Evolutionary conservation across 2,888 invertebrate species (phyloP).

Genomic region (Dusona sp.): DNA sequence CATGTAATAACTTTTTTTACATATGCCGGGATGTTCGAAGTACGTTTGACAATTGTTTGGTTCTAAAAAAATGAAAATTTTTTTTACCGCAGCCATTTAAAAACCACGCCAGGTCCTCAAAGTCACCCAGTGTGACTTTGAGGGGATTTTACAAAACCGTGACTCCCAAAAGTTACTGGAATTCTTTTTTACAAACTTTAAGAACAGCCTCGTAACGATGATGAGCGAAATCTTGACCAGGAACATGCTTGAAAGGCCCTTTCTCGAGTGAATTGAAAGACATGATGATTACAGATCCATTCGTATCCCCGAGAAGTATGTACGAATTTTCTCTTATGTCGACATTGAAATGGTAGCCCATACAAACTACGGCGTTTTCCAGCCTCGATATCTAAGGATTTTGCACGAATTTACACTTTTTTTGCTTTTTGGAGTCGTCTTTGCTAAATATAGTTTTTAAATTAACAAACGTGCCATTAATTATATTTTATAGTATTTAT

Average conservation of each 20-base stretch:
- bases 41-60: too few relatives aligned
- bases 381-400: conserved; percentile 87
- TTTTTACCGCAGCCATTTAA: too few relatives aligned
- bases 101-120: too few relatives aligned
- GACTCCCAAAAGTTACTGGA: background rate
- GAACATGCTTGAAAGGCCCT: conserved; percentile 90
- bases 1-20: too few relatives aligned
- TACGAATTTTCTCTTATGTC: conserved; percentile 87
- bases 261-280: conserved; percentile 87
- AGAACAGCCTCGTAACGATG: conserved; percentile 87
- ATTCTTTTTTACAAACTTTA: conserved; percentile 80
- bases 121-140: too few relatives aligned
- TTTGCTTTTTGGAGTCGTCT: background rate
- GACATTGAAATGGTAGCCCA: conserved; percentile 88
- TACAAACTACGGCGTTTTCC: conserved; percentile 86
- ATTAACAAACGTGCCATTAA: background rate
- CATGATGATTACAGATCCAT: conserved; percentile 89
- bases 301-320: conserved; percentile 90
- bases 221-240: conserved; percentile 87
- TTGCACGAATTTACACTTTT: background rate
- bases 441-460: background rate
- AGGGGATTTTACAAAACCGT: background rate
- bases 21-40: too few relatives aligned
- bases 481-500: background rate
- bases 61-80: too few relatives aligned